phyloP scores from a whole-genome alignment of 2,797 vertebrate genomes.

The Monodelphis domestica region DNA sequence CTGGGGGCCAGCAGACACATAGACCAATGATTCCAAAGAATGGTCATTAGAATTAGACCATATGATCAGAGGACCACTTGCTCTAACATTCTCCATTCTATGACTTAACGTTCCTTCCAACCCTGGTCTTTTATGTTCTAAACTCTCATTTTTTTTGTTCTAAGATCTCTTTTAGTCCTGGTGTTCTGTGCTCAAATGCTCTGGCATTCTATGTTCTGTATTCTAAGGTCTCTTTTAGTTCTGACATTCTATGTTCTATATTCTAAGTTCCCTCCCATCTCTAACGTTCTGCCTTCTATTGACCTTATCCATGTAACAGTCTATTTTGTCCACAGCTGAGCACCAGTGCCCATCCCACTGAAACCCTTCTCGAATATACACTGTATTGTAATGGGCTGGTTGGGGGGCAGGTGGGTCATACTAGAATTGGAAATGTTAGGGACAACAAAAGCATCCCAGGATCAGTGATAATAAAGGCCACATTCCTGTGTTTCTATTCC shows the following conservation, averaged over 20 bases:
- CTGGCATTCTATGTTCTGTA: background rate
- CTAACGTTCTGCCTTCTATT: background rate
- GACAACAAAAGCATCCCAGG: background rate
- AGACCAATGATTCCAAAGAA: background rate
- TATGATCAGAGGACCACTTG: background rate
- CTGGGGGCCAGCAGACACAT: constrained; percentile 78
- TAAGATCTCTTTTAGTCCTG: background rate
- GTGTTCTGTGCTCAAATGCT: no score
- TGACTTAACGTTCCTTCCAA: background rate
- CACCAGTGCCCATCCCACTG: background rate
- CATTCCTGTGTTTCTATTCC: background rate
- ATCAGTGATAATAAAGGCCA: background rate
- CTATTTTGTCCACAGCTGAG: background rate
- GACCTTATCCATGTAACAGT: background rate
- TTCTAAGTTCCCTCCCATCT: no score
- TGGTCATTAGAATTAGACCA: background rate
- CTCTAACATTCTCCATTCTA: background rate
- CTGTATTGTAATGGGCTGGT: background rate
- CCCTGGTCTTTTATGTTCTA: background rate
- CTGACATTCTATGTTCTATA: no score
- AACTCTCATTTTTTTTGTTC: no score
- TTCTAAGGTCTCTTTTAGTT: background rate
- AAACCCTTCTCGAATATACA: background rate
- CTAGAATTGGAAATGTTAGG: background rate
- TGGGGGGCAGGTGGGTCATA: background rate